These are phyloP conservation scores for Cyanistes caeruleus DNA, from an alignment of 2,113 vertebrate genomes.

Conservation along the genomic window DNA sequence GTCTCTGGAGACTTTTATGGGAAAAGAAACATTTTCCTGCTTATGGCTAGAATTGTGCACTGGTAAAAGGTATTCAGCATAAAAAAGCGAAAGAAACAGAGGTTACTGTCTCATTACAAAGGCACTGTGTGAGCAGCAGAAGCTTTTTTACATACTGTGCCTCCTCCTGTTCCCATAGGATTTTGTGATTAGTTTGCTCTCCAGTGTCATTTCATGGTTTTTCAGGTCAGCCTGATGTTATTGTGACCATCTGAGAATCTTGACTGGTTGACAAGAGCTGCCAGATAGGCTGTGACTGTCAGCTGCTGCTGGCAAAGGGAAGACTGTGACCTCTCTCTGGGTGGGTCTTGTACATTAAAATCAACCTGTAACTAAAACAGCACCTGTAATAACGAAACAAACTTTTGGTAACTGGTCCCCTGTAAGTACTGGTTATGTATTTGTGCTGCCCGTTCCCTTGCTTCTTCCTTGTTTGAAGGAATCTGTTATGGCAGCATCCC, in stretches of 20 bases:
- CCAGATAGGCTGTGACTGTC: not conserved
- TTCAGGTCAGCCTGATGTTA: not conserved
- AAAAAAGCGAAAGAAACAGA: not conserved
- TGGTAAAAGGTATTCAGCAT: not conserved
- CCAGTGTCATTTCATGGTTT: not conserved
- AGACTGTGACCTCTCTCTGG: not conserved
- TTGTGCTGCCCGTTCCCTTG: not conserved
- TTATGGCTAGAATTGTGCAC: not conserved
- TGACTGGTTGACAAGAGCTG: not conserved
- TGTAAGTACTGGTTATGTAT: not conserved
- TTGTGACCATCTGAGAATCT: not conserved
- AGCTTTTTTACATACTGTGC: not conserved
- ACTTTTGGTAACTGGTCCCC: not conserved
- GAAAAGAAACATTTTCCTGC: not conserved
- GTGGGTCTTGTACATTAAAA: not conserved
- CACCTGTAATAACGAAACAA: not conserved
- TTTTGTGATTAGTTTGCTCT: not conserved
- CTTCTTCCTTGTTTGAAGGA: not conserved
- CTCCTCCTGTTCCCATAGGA: not conserved
- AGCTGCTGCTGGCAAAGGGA: not conserved
- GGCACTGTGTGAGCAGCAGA: not conserved
- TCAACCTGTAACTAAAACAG: not conserved
- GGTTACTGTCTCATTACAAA: not conserved
- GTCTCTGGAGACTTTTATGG: not conserved
- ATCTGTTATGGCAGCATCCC: not conserved